Evolutionary conservation across 1,140 invertebrate species (phyloP).

Genomic region (Nasonia vitripennis): DNA sequence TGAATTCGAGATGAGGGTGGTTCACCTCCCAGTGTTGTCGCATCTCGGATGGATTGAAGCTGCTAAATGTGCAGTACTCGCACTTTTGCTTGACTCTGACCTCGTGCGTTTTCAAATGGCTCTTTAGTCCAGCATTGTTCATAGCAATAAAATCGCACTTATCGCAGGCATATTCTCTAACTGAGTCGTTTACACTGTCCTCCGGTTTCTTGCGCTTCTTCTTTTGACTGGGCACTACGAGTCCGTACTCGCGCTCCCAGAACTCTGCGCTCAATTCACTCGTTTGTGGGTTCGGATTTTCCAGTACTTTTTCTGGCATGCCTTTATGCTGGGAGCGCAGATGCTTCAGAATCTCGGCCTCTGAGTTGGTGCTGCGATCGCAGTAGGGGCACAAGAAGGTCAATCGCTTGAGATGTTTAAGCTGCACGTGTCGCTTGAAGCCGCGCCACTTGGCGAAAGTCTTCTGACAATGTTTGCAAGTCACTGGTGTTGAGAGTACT

Average conservation of each 20-base stretch:
- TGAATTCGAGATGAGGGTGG: slow-evolving; percentile 59
- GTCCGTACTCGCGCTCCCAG: slow-evolving; percentile 70
- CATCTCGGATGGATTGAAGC: slow-evolving; percentile 59
- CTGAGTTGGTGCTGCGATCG: slow-evolving; percentile 66
- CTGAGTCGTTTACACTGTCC: neutral
- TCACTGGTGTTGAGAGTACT: slow-evolving; percentile 39
- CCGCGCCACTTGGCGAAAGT: slow-evolving; percentile 65
- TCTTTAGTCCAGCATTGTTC: slow-evolving; percentile 63
- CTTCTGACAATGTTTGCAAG: slow-evolving; percentile 71
- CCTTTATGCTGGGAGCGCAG: slow-evolving; percentile 63
- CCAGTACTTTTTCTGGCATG: slow-evolving; percentile 55
- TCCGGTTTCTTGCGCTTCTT: slow-evolving; percentile 59
- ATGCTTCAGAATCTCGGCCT: slow-evolving; percentile 64
- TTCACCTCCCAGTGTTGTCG: slow-evolving; percentile 65
- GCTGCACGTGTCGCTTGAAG: slow-evolving; percentile 70
- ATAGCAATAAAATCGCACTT: slow-evolving; percentile 64
- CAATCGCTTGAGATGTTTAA: slow-evolving; percentile 68
- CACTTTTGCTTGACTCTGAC: slow-evolving; percentile 61
- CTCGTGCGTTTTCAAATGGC: slow-evolving; percentile 65
- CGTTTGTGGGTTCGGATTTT: slow-evolving; percentile 59
- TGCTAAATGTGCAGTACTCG: slow-evolving; percentile 63
- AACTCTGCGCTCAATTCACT: slow-evolving; percentile 66
- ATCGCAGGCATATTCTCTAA: slow-evolving; percentile 57
- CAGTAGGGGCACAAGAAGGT: slow-evolving; percentile 70
- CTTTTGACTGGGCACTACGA: slow-evolving; percentile 45